A percentile compares a stretch with the other conserved stretches of the same genome.
Conservation (phyloP, 2,888 invertebrate genomes). For the Scrobipalpa costella region DNA sequence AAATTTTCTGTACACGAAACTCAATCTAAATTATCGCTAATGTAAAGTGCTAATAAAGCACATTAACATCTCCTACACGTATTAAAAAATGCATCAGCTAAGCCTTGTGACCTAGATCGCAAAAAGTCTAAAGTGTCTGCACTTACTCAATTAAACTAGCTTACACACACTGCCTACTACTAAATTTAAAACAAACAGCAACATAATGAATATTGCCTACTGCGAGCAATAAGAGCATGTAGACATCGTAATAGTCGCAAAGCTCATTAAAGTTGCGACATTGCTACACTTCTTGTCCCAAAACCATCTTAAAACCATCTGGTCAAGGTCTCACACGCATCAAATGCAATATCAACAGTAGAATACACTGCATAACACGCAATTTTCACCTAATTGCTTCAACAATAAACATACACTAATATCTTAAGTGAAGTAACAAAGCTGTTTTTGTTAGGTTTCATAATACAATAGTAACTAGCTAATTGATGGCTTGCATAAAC, state of each 20-base stretch:
- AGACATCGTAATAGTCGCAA: slow-evolving; percentile 42
- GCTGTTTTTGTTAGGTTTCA: slow-evolving; percentile 59
- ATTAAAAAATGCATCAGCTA: neutral
- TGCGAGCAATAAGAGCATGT: slow-evolving; percentile 47
- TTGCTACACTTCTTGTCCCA: slow-evolving; percentile 41
- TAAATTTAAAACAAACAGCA: slow-evolving; percentile 38
- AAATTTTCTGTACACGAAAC: too few species aligned
- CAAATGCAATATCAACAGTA: slow-evolving; percentile 28
- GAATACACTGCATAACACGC: slow-evolving; percentile 34
- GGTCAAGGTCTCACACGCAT: slow-evolving; percentile 54
- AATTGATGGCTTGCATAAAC: slow-evolving; percentile 77
- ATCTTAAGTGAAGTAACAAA: slow-evolving; percentile 54
- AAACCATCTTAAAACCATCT: slow-evolving; percentile 46
- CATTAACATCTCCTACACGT: too few species aligned
- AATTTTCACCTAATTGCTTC: slow-evolving; percentile 44
- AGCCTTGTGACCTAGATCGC: neutral
- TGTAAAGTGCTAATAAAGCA: too few species aligned
- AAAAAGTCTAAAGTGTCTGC: neutral
- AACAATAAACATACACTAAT: slow-evolving; percentile 51
- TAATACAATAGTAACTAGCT: slow-evolving; percentile 70
- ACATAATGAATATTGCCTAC: slow-evolving; percentile 49
- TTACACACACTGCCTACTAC: neutral
- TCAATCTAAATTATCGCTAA: too few species aligned
- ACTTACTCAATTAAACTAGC: neutral
- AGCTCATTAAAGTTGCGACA: slow-evolving; percentile 43